Evolutionary conservation across 2,888 invertebrate genomes (phyloP).

Genomic region (Glaucopsyche alexis): DNA sequence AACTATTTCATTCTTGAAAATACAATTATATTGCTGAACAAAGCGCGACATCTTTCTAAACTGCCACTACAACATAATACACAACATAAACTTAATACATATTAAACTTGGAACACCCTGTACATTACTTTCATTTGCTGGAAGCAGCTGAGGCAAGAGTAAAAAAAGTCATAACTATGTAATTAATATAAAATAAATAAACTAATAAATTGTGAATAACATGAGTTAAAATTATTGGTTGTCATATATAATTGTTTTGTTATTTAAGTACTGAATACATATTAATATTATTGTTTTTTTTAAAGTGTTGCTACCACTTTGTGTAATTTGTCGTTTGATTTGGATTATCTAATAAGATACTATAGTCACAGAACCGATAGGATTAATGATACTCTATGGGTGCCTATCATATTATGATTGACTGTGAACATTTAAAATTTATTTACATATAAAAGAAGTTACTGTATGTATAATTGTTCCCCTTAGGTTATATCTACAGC

Average conservation of each 20-base stretch:
- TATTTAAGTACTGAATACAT: neutral
- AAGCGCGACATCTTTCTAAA: neutral
- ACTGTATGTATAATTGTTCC: slow-evolving; percentile 65
- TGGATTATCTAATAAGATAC: neutral
- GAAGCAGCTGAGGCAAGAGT: neutral
- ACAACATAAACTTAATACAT: neutral
- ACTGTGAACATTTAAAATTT: slow-evolving; percentile 41
- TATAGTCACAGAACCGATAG: neutral
- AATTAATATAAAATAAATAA: neutral
- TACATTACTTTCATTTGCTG: neutral
- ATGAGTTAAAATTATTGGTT: neutral
- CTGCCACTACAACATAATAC: neutral
- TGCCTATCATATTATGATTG: neutral
- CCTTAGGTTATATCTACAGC: slow-evolving; percentile 72
- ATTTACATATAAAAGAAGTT: slow-evolving; percentile 53
- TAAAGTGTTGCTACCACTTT: too few relatives aligned
- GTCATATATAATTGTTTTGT: neutral
- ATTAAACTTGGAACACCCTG: neutral
- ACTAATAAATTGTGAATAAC: neutral
- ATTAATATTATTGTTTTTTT: neutral
- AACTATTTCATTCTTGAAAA: neutral
- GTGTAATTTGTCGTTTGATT: neutral
- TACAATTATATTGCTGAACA: neutral
- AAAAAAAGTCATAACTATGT: neutral
- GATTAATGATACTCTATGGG: neutral